phyloP scores from a whole-genome alignment of 2,113 vertebrate genomes.

The Phyllopteryx taeniolatus region DNA sequence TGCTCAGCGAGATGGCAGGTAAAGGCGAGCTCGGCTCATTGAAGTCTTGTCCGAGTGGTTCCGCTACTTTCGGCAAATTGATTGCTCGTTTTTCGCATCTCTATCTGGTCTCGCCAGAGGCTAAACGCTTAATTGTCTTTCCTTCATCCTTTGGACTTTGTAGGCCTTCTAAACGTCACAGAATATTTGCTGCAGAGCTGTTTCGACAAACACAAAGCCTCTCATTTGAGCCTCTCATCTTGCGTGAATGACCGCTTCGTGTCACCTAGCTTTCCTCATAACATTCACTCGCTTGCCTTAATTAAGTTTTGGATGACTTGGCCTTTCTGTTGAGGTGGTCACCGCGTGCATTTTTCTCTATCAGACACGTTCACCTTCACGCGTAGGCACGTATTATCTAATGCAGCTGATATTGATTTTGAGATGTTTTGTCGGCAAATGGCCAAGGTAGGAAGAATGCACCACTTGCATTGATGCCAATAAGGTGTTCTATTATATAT shows the following conservation, averaged over 20 bases:
- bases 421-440: neutral
- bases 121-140: neutral
- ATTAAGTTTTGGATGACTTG: neutral
- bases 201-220: neutral
- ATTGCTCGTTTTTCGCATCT: neutral
- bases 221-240: neutral
- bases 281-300: neutral
- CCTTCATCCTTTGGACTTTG: neutral
- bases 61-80: neutral
- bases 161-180: neutral
- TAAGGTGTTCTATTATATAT: too few relatives aligned
- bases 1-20: slow-evolving; percentile 86
- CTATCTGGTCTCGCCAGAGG: neutral
- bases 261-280: neutral
- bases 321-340: neutral
- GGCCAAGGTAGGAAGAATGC: neutral
- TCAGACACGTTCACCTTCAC: neutral
- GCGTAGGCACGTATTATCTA: neutral
- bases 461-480: neutral
- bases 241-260: neutral
- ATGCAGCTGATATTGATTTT: neutral
- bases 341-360: neutral
- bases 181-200: neutral
- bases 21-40: neutral
- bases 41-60: neutral